Conservation (phyloP, 1,140 invertebrate genomes). For the Drosophila kepulauana region DNA sequence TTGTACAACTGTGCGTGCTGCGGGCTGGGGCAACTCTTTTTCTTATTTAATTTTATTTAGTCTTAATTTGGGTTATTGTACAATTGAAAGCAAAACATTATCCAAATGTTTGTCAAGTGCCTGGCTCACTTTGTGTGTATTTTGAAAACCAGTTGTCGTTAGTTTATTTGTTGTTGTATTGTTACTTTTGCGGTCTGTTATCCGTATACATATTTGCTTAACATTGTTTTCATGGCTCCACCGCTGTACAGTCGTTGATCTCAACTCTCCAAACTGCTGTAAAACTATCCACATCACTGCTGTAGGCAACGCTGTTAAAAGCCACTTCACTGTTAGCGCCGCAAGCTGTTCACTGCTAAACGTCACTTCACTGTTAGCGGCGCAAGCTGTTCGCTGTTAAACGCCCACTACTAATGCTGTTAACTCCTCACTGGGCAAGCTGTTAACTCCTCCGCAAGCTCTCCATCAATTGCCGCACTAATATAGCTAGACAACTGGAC, state of each 20-base stretch:
- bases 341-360: not conserved
- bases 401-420: not conserved
- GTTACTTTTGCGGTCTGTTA: conserved; percentile 24
- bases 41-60: conserved; percentile 57
- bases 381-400: not conserved
- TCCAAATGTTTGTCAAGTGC: conserved; percentile 52
- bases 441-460: conserved; percentile 15
- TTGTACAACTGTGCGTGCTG: conserved; percentile 6
- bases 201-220: conserved; percentile 58
- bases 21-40: conserved; percentile 1
- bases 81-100: conserved; percentile 45
- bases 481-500: not conserved
- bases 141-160: conserved; percentile 71
- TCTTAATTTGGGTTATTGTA: conserved; percentile 74
- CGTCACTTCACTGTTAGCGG: not conserved
- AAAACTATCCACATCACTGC: not conserved
- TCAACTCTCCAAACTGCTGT: not conserved
- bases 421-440: not conserved
- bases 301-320: not conserved
- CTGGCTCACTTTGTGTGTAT: conserved; percentile 11
- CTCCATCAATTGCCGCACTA: not conserved
- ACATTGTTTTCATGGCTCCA: conserved; percentile 75
- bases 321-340: not conserved
- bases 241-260: conserved; percentile 27
- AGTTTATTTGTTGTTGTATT: conserved; percentile 24